Evolutionary conservation across 1,140 invertebrate genomes (phyloP).

Genomic region (Epicauta chinensis): DNA sequence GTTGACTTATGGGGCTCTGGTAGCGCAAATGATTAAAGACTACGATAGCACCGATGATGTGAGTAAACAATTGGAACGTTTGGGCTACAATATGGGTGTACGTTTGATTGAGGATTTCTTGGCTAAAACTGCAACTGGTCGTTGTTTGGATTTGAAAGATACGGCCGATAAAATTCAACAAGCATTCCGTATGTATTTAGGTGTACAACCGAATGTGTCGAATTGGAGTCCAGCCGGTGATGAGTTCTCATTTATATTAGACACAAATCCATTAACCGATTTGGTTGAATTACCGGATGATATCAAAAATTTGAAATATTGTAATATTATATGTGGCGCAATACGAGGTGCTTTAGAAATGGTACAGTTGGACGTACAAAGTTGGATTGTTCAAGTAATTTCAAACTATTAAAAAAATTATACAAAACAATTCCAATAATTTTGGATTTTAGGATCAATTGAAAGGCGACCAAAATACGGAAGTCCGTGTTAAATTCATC

Average conservation of each 20-base stretch:
- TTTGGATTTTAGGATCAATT: conserved; percentile 86
- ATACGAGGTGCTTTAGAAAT: conserved; percentile 94
- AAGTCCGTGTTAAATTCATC: conserved; percentile 93
- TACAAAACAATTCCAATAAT: neutral
- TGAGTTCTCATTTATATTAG: conserved; percentile 94
- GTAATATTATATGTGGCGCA: conserved; percentile 89
- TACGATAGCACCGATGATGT: conserved; percentile 91
- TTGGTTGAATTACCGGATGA: conserved; percentile 97
- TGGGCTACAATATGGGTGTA: conserved; percentile 98
- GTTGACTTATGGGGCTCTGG: conserved; percentile 94
- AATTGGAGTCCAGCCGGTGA: conserved; percentile 92
- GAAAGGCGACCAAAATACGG: conserved; percentile 91
- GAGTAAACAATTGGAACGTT: conserved; percentile 86
- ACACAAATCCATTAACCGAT: conserved; percentile 94
- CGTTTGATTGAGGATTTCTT: conserved; percentile 96
- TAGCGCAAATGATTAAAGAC: conserved; percentile 95
- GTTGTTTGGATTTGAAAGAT: conserved; percentile 94
- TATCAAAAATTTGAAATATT: conserved; percentile 84
- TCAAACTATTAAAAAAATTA: conserved; percentile 1
- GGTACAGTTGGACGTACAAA: conserved; percentile 78
- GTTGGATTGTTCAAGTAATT: conserved; percentile 64
- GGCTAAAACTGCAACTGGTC: conserved; percentile 79
- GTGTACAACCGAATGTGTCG: conserved; percentile 81
- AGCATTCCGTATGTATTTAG: conserved; percentile 86
- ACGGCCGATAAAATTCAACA: conserved; percentile 91